phyloP scores from a whole-genome alignment of 2,888 invertebrate species.

The Lasioglossum leucozonium region DNA sequence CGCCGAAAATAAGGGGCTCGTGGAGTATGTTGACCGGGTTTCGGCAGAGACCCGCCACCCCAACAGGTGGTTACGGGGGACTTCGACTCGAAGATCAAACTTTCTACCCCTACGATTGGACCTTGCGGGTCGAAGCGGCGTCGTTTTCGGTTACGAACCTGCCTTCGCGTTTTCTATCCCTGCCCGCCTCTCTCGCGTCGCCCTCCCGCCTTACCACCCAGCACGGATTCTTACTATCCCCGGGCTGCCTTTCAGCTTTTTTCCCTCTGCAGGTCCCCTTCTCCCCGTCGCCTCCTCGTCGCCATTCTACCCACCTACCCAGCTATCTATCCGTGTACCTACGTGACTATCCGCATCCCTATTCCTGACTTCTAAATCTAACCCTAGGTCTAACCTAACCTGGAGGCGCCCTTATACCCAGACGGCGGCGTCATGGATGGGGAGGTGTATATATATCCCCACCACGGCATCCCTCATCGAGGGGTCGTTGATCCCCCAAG shows the following conservation, averaged over 20 bases:
- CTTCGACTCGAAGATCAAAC: constrained; percentile 58
- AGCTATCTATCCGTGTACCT: constrained; percentile 59
- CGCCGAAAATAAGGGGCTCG: constrained; percentile 64
- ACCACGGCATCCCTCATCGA: constrained; percentile 78
- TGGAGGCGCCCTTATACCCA: constrained; percentile 75
- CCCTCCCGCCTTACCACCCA: constrained; percentile 57
- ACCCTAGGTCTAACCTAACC: constrained; percentile 74
- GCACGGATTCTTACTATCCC: constrained; percentile 65
- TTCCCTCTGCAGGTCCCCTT: constrained; percentile 50
- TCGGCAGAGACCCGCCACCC: constrained; percentile 49
- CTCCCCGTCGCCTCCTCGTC: constrained; percentile 11
- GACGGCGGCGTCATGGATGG: constrained; percentile 74
- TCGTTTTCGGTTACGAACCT: constrained; percentile 55
- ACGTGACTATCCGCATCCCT: constrained; percentile 68
- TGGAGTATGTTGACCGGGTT: constrained; percentile 24
- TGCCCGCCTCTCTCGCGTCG: constrained; percentile 45
- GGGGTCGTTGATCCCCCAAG: constrained; percentile 85
- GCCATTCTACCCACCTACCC: constrained; percentile 30
- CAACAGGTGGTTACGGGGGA: constrained; percentile 70
- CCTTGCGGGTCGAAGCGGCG: constrained; percentile 5
- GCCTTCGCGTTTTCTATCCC: constrained; percentile 57
- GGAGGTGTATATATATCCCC: constrained; percentile 76
- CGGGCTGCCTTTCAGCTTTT: constrained; percentile 68
- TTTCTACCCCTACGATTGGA: constrained; percentile 40
- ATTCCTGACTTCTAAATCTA: constrained; percentile 72